Percentiles rank a stretch among this genome's conserved stretches.
Evolutionary conservation across 2,888 invertebrate species (phyloP).

Genomic region (Tigriopus californicus): DNA sequence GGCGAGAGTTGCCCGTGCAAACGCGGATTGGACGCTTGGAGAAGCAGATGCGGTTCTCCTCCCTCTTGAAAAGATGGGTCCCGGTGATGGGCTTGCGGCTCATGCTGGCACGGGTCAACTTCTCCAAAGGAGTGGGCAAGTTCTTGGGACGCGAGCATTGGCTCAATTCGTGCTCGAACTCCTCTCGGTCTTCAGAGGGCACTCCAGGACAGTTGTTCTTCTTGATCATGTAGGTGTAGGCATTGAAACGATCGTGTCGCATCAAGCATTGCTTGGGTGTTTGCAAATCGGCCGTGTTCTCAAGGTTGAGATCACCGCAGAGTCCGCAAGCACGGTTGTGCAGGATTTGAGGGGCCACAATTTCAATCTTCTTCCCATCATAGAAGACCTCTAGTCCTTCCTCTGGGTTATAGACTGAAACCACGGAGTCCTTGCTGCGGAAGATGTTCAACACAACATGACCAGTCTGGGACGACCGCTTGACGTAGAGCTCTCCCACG

Average conservation of each 20-base stretch:
- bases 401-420: background rate
- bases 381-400: constrained; percentile 1
- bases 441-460: background rate
- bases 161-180: background rate
- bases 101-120: background rate
- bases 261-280: constrained; percentile 11
- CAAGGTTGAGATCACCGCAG: constrained; percentile 16
- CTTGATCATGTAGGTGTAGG: constrained; percentile 13
- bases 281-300: constrained; percentile 10
- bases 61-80: background rate
- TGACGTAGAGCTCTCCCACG: background rate
- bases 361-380: constrained; percentile 12
- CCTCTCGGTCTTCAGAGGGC: background rate
- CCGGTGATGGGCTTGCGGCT: background rate
- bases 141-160: background rate
- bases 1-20: background rate
- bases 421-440: background rate
- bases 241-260: background rate
- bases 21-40: background rate
- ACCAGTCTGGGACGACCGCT: background rate
- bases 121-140: constrained; percentile 5
- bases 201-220: constrained; percentile 9
- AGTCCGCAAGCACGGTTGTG: constrained; percentile 5
- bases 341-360: background rate
- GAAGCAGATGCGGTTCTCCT: background rate